Base-by-base conservation (phyloP, 2,888 invertebrate species). In the Drosophila emarginata region DNA sequence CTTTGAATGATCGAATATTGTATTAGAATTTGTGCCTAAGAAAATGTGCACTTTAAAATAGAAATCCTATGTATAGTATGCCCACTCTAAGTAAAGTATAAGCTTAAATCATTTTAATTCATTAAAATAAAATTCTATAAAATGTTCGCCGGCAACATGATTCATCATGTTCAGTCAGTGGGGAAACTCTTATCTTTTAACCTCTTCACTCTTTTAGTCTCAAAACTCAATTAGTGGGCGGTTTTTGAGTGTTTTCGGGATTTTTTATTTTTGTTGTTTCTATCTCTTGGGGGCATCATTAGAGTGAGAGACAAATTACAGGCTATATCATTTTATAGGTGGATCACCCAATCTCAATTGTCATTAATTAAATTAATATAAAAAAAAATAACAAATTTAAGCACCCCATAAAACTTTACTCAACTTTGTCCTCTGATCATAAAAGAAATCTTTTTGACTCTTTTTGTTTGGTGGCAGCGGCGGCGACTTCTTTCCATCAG, bases 331-430 rank as follows among this genome's bases (percentile, higher is more conserved):
- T 26, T 70, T 69, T 70, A 57, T 40, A 11, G 26, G 32, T 50
- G 39, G 39, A 56, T 28, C 26, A 18, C 14, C 54, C 18, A 54
- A 18, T 7, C 26, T 36, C 50, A 26, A 26, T 50, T 36, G 12
- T 45, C 45, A 45, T 37, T 59, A 70, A 69, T 69, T 69, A 57
- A 70, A 70, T 57, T 70, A 53, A 70, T 62, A 63, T 70, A 59
- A 70, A 69, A 56, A 54, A 32, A 53, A 51, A 61, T 58, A 63
- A 39, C 39, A 57, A 57, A 39, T 51, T 23, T 32, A 58, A 53
- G 53, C 36, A 21, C 15, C 36, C n/a, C 37, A 56, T 66, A 57
- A 66, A 66, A 32, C 53, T 62, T 32, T 21, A 58, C 37, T 63
- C 52, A 37, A 45, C 58, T 69, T 36, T 56, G 37, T 37, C 21